A percentile compares a stretch with the other conserved stretches of the same genome.
These are phyloP conservation scores for Deroplatys truncata DNA, from an alignment of 2,888 invertebrate genomes.

Conservation along the genomic window DNA sequence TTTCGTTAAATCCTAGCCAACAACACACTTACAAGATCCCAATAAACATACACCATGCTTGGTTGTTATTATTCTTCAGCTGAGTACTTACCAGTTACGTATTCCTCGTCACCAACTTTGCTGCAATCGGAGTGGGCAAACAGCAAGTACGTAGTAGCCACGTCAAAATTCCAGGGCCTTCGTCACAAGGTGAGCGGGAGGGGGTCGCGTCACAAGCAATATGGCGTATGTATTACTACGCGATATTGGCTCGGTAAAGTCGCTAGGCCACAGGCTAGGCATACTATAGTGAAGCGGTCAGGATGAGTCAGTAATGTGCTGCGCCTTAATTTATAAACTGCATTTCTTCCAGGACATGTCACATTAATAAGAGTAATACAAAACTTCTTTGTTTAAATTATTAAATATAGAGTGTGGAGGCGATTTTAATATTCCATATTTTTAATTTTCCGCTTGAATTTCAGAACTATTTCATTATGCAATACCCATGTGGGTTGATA, in stretches of 20 bases:
- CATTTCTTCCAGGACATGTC: neutral
- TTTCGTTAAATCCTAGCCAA: conserved; percentile 1
- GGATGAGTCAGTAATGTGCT: neutral
- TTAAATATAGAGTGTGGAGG: neutral
- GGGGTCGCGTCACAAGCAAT: conserved; percentile 72
- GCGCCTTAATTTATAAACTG: neutral
- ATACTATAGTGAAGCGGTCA: neutral
- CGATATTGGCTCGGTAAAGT: neutral
- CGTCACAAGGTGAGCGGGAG: conserved; percentile 76
- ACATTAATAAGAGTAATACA: neutral
- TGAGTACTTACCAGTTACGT: conserved; percentile 86
- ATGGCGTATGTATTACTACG: conserved; percentile 50
- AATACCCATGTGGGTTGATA: conserved; percentile 7
- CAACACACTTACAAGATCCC: conserved; percentile 1
- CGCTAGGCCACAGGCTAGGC: neutral
- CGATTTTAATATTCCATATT: neutral
- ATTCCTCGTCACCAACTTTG: conserved; percentile 92
- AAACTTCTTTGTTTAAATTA: neutral
- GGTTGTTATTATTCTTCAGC: conserved; percentile 59
- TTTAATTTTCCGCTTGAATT: neutral
- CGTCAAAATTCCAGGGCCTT: conserved; percentile 83
- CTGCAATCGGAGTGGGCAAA: conserved; percentile 91
- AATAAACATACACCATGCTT: conserved; percentile 46
- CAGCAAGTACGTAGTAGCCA: conserved; percentile 90
- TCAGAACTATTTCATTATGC: conserved; percentile 20